Percentiles rank a stretch among this genome's conserved stretches.
phyloP scores from a whole-genome alignment of 2,797 vertebrate genomes.

The Semotilus atromaculatus region DNA sequence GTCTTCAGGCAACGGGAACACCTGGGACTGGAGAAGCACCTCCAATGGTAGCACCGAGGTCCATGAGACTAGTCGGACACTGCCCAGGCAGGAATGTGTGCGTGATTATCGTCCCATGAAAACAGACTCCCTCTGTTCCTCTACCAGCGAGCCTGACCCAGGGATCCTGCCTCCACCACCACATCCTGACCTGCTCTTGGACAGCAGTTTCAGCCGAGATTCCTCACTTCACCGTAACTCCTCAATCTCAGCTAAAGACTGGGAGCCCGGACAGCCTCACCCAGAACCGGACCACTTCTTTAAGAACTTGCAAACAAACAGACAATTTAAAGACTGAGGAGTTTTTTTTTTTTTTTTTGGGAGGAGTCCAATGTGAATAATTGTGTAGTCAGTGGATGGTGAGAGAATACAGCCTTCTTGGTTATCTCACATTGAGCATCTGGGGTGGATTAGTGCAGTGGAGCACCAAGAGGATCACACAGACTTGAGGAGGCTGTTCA shows the following conservation, averaged over 20 bases:
- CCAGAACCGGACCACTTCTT: conserved; percentile 88
- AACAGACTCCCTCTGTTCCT: conserved; percentile 82
- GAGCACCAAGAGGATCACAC: conserved; percentile 56
- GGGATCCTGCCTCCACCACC: conserved; percentile 76
- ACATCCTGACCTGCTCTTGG: conserved; percentile 80
- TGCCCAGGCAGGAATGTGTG: conserved; percentile 78
- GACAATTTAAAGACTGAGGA: conserved; percentile 78
- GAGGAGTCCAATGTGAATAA: conserved; percentile 33
- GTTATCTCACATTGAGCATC: conserved; percentile 55
- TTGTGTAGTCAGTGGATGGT: conserved; percentile 19
- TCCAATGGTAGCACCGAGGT: conserved; percentile 75
- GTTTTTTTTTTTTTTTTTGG: neutral
- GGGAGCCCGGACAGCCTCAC: conserved; percentile 68
- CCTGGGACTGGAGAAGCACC: conserved; percentile 90
- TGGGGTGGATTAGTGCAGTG: conserved; percentile 44
- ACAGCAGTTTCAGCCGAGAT: conserved; percentile 77
- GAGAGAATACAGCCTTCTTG: conserved; percentile 35
- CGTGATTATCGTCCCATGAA: conserved; percentile 78
- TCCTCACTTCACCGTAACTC: conserved; percentile 85
- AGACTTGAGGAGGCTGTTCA: conserved; percentile 52
- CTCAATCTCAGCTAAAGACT: conserved; percentile 65
- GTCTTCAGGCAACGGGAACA: conserved; percentile 81
- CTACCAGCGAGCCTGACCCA: conserved; percentile 79
- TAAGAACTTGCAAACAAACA: conserved; percentile 85
- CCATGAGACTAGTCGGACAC: conserved; percentile 71